Percentiles rank a stretch among this genome's conserved stretches.
Evolutionary conservation across 2,888 invertebrate species (phyloP).

Genomic region (Salticus scenicus): DNA sequence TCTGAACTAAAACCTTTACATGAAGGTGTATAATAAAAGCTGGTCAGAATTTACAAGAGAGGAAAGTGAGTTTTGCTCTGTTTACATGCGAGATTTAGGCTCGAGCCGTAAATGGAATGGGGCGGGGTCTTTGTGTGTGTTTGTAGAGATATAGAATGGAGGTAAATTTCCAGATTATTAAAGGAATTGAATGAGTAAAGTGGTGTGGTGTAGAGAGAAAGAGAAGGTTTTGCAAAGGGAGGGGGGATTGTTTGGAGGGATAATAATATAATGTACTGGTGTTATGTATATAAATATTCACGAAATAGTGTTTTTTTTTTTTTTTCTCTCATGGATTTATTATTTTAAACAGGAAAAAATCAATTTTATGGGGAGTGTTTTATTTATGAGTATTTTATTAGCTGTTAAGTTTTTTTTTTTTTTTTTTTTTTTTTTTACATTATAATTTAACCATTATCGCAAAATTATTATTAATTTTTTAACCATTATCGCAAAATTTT

Average conservation of each 20-base stretch:
- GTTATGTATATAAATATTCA: neutral
- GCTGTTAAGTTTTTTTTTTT: no score
- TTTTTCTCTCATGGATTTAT: no score
- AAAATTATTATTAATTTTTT: no score
- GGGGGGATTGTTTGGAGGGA: neutral
- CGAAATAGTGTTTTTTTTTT: no score
- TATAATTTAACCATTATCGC: no score
- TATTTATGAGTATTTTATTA: no score
- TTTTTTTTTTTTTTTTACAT: no score
- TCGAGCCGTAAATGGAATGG: conserved; percentile 8
- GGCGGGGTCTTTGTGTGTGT: neutral
- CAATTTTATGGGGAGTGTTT: neutral
- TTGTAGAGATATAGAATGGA: neutral
- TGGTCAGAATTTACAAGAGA: conserved; percentile 8
- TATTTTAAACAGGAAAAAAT: no score
- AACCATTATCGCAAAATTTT: no score
- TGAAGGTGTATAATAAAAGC: neutral
- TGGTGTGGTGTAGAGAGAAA: no score
- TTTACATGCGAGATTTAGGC: conserved; percentile 36
- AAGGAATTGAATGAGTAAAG: neutral
- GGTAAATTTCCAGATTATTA: conserved; percentile 8
- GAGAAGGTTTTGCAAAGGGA: neutral
- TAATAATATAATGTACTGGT: neutral
- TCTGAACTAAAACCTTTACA: neutral
- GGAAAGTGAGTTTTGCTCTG: neutral